Evolutionary conservation across 2,888 invertebrate species (phyloP).

Genomic region (Conomelus anceps): DNA sequence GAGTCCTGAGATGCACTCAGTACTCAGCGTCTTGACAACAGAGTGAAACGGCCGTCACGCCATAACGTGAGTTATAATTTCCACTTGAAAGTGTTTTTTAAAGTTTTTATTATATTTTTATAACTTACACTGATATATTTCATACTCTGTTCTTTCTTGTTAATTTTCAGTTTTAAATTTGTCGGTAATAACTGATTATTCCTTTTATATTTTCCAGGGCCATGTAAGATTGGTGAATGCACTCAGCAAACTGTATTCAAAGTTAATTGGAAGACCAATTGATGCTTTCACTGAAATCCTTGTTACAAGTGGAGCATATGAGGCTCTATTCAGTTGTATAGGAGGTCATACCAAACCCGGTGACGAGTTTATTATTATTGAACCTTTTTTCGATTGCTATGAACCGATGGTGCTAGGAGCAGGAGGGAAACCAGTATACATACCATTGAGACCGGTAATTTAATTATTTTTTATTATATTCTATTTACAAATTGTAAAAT

Average conservation of each 20-base stretch:
- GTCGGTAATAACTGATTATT: too few species aligned
- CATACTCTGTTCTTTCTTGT: too few species aligned
- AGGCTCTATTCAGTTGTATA: slow-evolving; percentile 80
- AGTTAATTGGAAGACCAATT: slow-evolving; percentile 64
- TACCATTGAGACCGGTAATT: slow-evolving; percentile 77
- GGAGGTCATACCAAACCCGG: slow-evolving; percentile 80
- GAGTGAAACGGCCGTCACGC: too few species aligned
- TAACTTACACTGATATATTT: too few species aligned
- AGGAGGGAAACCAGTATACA: slow-evolving; percentile 78
- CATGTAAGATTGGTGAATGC: slow-evolving; percentile 83
- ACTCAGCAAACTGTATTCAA: slow-evolving; percentile 76
- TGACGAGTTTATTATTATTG: slow-evolving; percentile 92
- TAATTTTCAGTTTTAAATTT: too few species aligned
- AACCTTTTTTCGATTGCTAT: slow-evolving; percentile 98
- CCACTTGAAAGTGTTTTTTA: too few species aligned
- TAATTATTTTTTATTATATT: slow-evolving; percentile 29
- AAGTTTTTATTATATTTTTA: too few species aligned
- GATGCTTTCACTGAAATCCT: slow-evolving; percentile 80
- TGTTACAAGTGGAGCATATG: slow-evolving; percentile 90
- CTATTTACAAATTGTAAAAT: neutral
- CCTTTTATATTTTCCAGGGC: slow-evolving; percentile 56
- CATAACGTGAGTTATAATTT: too few species aligned
- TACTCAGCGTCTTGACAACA: too few species aligned
- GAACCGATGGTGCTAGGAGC: slow-evolving; percentile 87
- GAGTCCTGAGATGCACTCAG: too few species aligned